A percentile compares a stretch with the other conserved stretches of the same genome.
Conservation (phyloP, 2,888 invertebrate genomes). For the Clunio marinus region DNA sequence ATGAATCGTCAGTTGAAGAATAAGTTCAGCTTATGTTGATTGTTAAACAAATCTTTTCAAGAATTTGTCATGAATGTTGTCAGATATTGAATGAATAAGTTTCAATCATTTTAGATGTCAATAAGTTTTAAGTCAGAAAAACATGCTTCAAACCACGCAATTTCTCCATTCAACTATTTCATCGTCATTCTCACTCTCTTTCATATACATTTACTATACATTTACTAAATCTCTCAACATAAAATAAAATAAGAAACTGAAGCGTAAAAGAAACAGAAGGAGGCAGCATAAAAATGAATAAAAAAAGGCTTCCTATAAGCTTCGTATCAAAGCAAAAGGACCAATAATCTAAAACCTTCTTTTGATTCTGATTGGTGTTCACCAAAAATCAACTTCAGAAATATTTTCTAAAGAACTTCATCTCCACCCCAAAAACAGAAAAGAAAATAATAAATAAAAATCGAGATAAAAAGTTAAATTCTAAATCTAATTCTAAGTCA, state of each 20-base stretch:
- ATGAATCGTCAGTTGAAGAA: too few species aligned
- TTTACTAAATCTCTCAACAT: not conserved
- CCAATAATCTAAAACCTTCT: conserved; percentile 33
- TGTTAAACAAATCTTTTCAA: too few species aligned
- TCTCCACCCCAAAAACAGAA: conserved; percentile 1
- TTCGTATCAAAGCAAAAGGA: conserved; percentile 36
- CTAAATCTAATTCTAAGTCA: not conserved
- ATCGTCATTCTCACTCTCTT: not conserved
- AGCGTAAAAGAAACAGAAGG: not conserved
- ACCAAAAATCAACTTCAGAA: too few species aligned
- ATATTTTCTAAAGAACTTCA: too few species aligned
- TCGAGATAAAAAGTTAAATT: not conserved
- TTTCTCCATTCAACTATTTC: too few species aligned
- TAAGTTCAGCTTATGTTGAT: too few species aligned
- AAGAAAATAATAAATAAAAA: not conserved
- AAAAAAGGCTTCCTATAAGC: conserved; percentile 28
- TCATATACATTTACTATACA: not conserved
- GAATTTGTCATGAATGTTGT: too few species aligned
- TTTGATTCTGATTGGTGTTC: conserved; percentile 33
- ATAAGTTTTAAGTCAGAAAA: too few species aligned
- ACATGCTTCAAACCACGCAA: too few species aligned
- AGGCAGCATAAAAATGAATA: conserved; percentile 3
- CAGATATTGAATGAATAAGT: too few species aligned
- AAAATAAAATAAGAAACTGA: not conserved
- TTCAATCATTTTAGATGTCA: too few species aligned